Base-by-base conservation (phyloP, 2,113 vertebrate species). In the Macroglossus sobrinus region DNA sequence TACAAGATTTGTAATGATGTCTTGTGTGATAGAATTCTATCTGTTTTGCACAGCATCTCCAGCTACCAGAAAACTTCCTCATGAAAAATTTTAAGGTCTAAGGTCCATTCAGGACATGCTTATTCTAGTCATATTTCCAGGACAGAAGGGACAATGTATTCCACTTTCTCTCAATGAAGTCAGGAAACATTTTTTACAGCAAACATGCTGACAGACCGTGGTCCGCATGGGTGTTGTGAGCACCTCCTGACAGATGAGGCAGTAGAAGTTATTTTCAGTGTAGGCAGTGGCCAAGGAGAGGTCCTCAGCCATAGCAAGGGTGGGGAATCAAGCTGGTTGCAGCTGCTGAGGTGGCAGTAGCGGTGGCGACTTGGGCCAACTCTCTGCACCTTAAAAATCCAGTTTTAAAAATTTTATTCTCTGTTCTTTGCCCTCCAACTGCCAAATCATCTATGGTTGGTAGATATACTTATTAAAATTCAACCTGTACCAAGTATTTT, bases 1-100 rank as follows among this genome's bases (percentile, higher is more conserved):
- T 99, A 98, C 99, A 99, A 2, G 98, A 98, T 98, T 98, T 99
- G 97, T 99, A 99, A 98, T 99, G 99, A 95, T 98, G 98, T 97
- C 99, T 98, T 98, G 99, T 99, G 96, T 98, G 98, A 13, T 98
- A 99, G 96, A 99, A 98, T 89, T 98, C 98, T 97, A 98, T 98
- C 99, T 99, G 98, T 68, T 57, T 57, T 57, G 55, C 55, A 24
- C 55, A 57, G 55, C 9, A 22, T 57, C 55, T 57, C 19, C 21
- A 57, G 55, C 7, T 57, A 57, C 55, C 21, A 57, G 55, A 57
- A 57, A 57, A 57, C 21, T 57, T 24, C 55, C 55, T 24, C 55
- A 57, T 57, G 55, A 57, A 8, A 8, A 57, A 8, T 57, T 57
- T 57, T 19, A 57, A 57, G 55, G 11, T 57, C 18, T 57, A 57